These are phyloP conservation scores for Eucriotettix oculatus DNA, from an alignment of 2,888 invertebrate genomes.

Conservation along the genomic window DNA sequence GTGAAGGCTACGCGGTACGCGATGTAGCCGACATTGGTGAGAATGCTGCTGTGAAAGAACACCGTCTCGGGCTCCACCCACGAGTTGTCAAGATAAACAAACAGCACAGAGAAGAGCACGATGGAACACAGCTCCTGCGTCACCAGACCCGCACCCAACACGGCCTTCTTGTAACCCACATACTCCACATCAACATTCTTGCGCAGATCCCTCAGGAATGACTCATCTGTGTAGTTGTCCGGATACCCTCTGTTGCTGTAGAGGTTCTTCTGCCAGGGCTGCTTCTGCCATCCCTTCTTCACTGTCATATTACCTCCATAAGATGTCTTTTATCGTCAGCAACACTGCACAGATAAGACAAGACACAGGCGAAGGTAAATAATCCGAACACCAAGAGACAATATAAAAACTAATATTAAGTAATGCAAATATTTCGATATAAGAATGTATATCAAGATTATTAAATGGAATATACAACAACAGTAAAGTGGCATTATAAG, in stretches of 20 bases:
- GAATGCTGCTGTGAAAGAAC: slow-evolving; percentile 35
- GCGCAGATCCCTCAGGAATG: slow-evolving; percentile 68
- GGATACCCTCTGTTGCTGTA: slow-evolving; percentile 76
- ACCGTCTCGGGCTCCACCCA: slow-evolving; percentile 45
- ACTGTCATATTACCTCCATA: background rate
- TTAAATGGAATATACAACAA: too few relatives aligned
- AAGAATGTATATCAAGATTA: too few relatives aligned
- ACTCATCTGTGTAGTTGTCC: slow-evolving; percentile 81
- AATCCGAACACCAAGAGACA: too few relatives aligned
- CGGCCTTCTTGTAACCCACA: slow-evolving; percentile 49
- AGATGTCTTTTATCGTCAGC: too few relatives aligned
- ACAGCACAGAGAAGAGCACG: slow-evolving; percentile 52
- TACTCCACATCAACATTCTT: slow-evolving; percentile 69
- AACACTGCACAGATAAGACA: too few relatives aligned
- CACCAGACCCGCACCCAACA: slow-evolving; percentile 59
- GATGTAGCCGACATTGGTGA: slow-evolving; percentile 45
- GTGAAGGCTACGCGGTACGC: slow-evolving; percentile 25
- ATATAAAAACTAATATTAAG: too few relatives aligned
- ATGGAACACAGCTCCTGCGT: slow-evolving; percentile 67
- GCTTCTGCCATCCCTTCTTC: background rate
- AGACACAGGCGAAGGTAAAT: too few relatives aligned
- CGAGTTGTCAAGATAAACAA: slow-evolving; percentile 53
- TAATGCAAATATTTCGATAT: too few relatives aligned
- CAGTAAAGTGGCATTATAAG: too few relatives aligned
- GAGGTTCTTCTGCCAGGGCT: slow-evolving; percentile 68